A percentile compares a stretch with the other conserved stretches of the same genome.
phyloP scores from a whole-genome alignment of 1,140 invertebrate species.

The Bombus soroeensis region DNA sequence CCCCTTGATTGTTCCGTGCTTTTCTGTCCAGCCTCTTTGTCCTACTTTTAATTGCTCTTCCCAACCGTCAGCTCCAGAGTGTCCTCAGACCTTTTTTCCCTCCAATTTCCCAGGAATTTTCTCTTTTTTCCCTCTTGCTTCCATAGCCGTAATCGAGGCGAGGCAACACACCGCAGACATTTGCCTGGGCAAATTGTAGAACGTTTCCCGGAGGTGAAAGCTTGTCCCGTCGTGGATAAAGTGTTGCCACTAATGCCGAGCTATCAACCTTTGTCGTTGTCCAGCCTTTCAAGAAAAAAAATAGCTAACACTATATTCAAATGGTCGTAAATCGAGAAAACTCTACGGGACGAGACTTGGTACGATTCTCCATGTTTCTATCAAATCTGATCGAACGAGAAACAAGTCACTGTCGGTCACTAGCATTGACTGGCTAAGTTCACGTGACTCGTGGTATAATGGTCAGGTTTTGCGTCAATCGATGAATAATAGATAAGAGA shows the following conservation, averaged over 20 bases:
- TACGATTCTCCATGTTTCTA: neutral
- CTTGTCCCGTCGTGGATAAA: slow-evolving; percentile 11
- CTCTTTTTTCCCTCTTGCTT: neutral
- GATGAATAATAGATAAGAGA: slow-evolving; percentile 57
- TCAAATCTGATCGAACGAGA: too few species aligned
- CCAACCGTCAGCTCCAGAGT: neutral
- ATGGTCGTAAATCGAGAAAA: neutral
- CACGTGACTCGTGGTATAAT: slow-evolving; percentile 25
- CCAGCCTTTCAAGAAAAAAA: neutral
- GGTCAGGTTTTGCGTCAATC: slow-evolving; percentile 3
- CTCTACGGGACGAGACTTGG: neutral
- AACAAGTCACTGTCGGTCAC: slow-evolving; percentile 2
- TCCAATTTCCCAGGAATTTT: slow-evolving; percentile 39
- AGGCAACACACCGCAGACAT: neutral
- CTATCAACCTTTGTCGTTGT: neutral
- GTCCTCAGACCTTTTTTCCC: slow-evolving; percentile 6
- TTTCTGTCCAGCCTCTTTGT: slow-evolving; percentile 22
- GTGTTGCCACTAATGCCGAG: neutral
- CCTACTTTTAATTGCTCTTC: slow-evolving; percentile 45
- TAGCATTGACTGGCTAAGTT: slow-evolving; percentile 45
- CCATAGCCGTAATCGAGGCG: slow-evolving; percentile 7
- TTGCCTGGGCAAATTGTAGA: slow-evolving; percentile 29
- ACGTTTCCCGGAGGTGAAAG: neutral
- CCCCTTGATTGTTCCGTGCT: slow-evolving; percentile 9
- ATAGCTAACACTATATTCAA: neutral